Evolutionary conservation across 2,888 invertebrate genomes (phyloP), one percentile per base, ranked within the genome.

Genomic region (Eumacrocentrus americanus): DNA sequence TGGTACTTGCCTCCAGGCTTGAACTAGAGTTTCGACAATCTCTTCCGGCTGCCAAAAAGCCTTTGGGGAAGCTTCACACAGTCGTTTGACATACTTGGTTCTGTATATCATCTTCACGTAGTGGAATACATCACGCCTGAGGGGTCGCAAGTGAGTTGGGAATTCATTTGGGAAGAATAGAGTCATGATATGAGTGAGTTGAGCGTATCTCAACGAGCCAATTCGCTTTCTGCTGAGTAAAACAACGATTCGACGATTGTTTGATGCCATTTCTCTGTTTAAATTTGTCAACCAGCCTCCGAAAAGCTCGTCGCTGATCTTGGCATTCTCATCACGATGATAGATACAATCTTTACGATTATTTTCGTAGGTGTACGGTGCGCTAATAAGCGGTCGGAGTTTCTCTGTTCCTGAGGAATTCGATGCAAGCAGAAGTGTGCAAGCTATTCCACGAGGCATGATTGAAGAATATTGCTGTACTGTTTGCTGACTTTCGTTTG

Each of bases 81-180:
- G 63, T 51, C 66, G 66, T 23, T 64, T 64, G 16, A 67, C 67
- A 55, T 68, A 71, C 18, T 62, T 59, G 22, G 58, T 55, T 22
- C 77, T 66, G 51, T 76, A 74, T 20, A 64, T 60, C 73, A 75
- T 75, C 58, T 77, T 77, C 2, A 75, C 54, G 50, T 58, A 72
- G 47, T 73, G 74, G 56, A 72, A 75, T 12, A 74, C 54, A 52
- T 77, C 71, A 3, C 69, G 69, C 20, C 69, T 65, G 2, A 77
- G 46, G 1, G 76, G 77, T 1, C 67, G 65, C 23, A 76, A 57
- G 7, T 63, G 48, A 2, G 67, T 14, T 4, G 76, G 76, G 23
- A 73, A 77, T 18, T 70, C 61, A 20, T 67, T 63, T 3, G 76
- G 76, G n/a, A 75, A 64, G 58, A 72, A 75, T 11, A 77, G 23